Conservation (phyloP, 2,888 invertebrate species). For the Dysmachus trigonus region DNA sequence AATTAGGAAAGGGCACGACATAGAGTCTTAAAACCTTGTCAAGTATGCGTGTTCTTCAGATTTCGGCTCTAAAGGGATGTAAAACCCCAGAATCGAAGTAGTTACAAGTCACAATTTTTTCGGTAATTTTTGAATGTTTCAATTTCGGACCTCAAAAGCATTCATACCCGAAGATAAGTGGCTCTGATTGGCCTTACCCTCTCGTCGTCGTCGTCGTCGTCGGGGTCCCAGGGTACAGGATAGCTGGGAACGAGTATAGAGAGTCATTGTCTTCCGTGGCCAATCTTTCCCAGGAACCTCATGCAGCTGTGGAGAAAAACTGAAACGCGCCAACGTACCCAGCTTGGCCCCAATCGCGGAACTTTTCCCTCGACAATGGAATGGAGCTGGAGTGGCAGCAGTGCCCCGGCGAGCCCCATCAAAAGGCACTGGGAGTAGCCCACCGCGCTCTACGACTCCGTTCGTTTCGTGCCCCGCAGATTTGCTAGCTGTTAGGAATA, state of each 20-base stretch:
- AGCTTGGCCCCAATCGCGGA: constrained; percentile 26
- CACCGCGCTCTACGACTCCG: not conserved
- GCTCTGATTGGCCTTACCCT: too few species aligned
- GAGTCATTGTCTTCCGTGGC: constrained; percentile 21
- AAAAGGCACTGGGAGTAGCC: constrained; percentile 36
- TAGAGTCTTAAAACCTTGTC: too few species aligned
- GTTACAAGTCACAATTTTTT: too few species aligned
- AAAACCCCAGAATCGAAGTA: too few species aligned
- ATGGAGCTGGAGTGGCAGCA: not conserved
- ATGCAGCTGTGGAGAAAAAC: constrained; percentile 2
- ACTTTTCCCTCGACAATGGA: constrained; percentile 38
- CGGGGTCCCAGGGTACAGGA: too few species aligned
- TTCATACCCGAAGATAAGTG: too few species aligned
- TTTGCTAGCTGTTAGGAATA: constrained; percentile 26
- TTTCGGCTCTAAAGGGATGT: too few species aligned
- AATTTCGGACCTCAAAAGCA: too few species aligned
- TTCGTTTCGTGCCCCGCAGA: constrained; percentile 16
- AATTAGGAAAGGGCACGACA: too few species aligned
- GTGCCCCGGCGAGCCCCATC: not conserved
- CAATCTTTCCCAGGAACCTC: not conserved
- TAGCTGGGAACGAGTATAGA: not conserved
- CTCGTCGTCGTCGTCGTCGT: too few species aligned
- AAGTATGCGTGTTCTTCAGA: too few species aligned
- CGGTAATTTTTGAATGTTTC: too few species aligned
- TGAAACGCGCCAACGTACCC: not conserved